Evolutionary conservation across 2,888 invertebrate species (phyloP).

Genomic region (Sphaeridia pumilis): DNA sequence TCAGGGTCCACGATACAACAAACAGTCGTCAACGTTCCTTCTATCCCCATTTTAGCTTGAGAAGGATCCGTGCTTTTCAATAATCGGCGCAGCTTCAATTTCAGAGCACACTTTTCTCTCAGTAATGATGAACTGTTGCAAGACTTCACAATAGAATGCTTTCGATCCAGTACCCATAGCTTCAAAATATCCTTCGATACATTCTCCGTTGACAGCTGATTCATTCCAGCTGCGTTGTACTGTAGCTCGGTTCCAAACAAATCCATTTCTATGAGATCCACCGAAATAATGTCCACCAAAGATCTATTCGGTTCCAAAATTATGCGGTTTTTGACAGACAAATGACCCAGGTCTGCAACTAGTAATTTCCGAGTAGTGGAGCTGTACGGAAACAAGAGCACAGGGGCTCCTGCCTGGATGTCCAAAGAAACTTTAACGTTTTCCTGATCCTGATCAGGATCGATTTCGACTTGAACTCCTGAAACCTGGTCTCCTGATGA

Average conservation of each 20-base stretch:
- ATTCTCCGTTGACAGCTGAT: neutral
- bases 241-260: slow-evolving; percentile 52
- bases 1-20: slow-evolving; percentile 67
- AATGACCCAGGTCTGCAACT: slow-evolving; percentile 65
- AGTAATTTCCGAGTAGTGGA: slow-evolving; percentile 64
- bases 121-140: slow-evolving; percentile 54
- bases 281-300: slow-evolving; percentile 41
- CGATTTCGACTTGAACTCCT: too few species aligned
- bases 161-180: slow-evolving; percentile 42
- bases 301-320: slow-evolving; percentile 18
- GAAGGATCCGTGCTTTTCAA: slow-evolving; percentile 45
- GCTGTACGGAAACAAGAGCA: slow-evolving; percentile 75
- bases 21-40: slow-evolving; percentile 73
- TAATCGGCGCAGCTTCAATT: slow-evolving; percentile 71
- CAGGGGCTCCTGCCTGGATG: slow-evolving; percentile 62
- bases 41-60: slow-evolving; percentile 62
- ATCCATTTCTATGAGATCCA: slow-evolving; percentile 63
- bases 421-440: slow-evolving; percentile 47
- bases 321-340: slow-evolving; percentile 67
- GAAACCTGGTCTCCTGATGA: neutral
- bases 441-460: neutral
- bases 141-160: slow-evolving; percentile 44
- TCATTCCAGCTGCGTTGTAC: neutral
- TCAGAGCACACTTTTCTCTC: slow-evolving; percentile 67
- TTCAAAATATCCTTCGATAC: slow-evolving; percentile 14